Evolutionary conservation across 1,140 invertebrate genomes (phyloP).

Genomic region (Dendroctonus valens): DNA sequence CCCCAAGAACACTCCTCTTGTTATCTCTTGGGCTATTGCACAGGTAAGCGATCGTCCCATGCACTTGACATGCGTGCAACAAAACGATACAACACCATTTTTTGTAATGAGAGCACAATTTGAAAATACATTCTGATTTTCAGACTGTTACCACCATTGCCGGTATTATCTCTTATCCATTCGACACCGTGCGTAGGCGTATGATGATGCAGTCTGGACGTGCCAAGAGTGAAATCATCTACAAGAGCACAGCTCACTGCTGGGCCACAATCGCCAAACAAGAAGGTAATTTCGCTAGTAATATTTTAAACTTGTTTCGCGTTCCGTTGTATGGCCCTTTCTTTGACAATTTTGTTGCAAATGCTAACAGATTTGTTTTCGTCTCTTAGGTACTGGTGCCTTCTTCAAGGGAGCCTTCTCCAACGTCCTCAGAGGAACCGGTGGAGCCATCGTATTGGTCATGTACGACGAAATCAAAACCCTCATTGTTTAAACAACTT

Average conservation of each 20-base stretch:
- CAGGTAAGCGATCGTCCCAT: slow-evolving; percentile 55
- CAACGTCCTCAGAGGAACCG: slow-evolving; percentile 75
- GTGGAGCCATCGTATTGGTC: slow-evolving; percentile 75
- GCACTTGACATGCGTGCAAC: background rate
- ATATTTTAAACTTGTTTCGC: background rate
- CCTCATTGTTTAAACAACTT: slow-evolving; percentile 50
- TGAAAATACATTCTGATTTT: slow-evolving; percentile 32
- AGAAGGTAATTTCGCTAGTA: slow-evolving; percentile 55
- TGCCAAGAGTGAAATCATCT: slow-evolving; percentile 64
- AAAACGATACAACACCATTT: background rate
- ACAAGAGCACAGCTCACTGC: slow-evolving; percentile 72
- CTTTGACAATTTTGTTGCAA: background rate
- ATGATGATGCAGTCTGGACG: slow-evolving; percentile 89
- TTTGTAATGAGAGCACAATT: background rate
- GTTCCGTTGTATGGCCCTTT: background rate
- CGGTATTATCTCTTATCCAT: slow-evolving; percentile 78
- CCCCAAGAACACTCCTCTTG: slow-evolving; percentile 74
- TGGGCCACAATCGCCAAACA: slow-evolving; percentile 66
- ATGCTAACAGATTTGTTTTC: background rate
- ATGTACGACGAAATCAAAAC: slow-evolving; percentile 77
- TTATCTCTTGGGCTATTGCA: slow-evolving; percentile 80
- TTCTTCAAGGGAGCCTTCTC: slow-evolving; percentile 84
- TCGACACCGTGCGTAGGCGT: slow-evolving; percentile 84
- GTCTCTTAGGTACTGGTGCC: slow-evolving; percentile 50
- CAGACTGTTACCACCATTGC: slow-evolving; percentile 50